Percentiles rank a stretch among this genome's conserved stretches.
Conservation (phyloP, 2,797 vertebrate species). For the Tragelaphus eurycerus region DNA sequence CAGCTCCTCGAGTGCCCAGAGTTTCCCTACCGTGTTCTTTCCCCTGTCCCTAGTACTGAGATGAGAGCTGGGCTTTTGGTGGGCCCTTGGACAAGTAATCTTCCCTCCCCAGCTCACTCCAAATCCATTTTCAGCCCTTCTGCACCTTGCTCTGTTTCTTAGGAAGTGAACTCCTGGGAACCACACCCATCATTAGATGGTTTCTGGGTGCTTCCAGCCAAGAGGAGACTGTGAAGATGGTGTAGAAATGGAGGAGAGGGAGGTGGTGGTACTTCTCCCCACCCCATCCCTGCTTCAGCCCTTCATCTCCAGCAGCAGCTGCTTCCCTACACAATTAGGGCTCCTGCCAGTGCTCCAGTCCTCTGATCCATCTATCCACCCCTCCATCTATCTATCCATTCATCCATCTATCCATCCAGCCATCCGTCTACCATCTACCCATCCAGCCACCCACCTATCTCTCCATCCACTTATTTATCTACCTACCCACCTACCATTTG, state of each 20-base stretch:
- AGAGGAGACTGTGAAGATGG: background rate
- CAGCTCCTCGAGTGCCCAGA: accelerated
- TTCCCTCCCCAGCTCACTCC: background rate
- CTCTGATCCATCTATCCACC: background rate
- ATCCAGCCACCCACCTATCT: background rate
- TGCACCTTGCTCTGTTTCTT: background rate
- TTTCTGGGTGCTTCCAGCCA: background rate
- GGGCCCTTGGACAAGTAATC: background rate
- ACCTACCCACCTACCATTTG: background rate
- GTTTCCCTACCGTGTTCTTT: accelerated
- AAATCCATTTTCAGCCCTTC: background rate
- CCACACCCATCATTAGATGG: accelerated
- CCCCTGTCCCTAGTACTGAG: background rate
- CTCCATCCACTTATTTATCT: background rate
- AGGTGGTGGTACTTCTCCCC: background rate
- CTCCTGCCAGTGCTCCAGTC: background rate
- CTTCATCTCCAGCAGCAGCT: background rate
- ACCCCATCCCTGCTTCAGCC: accelerated
- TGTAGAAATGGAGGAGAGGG: background rate
- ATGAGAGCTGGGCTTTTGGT: background rate
- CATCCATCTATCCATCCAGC: too few species aligned
- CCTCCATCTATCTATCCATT: background rate
- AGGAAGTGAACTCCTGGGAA: background rate
- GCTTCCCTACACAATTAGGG: background rate
- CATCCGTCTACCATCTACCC: background rate